Percentiles rank a stretch among this genome's conserved stretches.
phyloP scores from a whole-genome alignment of 1,140 invertebrate genomes.

The Microplitis mediator region DNA sequence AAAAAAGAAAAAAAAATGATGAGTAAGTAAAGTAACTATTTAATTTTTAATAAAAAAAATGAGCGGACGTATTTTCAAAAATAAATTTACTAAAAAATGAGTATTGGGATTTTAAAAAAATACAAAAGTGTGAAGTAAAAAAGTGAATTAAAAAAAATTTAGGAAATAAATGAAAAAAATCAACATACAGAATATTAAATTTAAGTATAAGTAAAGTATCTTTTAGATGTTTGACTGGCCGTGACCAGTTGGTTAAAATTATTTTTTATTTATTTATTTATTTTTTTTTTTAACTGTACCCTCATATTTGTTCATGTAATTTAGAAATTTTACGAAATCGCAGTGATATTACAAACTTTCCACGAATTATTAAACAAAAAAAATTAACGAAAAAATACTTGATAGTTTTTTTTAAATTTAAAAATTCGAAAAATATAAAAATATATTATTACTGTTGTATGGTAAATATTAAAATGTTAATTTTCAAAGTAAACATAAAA shows the following conservation, averaged over 20 bases:
- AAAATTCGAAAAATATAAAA: background rate
- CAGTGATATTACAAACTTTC: no score
- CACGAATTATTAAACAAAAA: no score
- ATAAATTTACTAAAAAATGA: background rate
- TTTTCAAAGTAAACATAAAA: background rate
- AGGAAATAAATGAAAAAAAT: constrained; percentile 5
- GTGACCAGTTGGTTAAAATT: constrained; percentile 47
- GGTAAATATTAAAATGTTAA: background rate
- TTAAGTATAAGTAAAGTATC: no score
- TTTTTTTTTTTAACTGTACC: constrained; percentile 9
- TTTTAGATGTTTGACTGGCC: background rate
- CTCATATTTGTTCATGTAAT: constrained; percentile 29
- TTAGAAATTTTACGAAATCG: constrained; percentile 19
- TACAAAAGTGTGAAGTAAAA: background rate
- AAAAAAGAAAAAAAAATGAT: no score
- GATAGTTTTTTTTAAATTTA: background rate
- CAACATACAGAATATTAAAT: background rate
- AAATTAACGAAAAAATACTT: background rate
- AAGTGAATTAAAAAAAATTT: background rate
- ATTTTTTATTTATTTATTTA: constrained; percentile 27
- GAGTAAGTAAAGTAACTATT: no score
- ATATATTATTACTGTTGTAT: background rate
- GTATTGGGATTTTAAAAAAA: background rate
- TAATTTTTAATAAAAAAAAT: no score
- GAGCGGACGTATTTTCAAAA: background rate